Percentiles rank a stretch among this genome's conserved stretches.
phyloP scores from a whole-genome alignment of 2,888 invertebrate species.

The Caenorhabditis doughertyi region DNA sequence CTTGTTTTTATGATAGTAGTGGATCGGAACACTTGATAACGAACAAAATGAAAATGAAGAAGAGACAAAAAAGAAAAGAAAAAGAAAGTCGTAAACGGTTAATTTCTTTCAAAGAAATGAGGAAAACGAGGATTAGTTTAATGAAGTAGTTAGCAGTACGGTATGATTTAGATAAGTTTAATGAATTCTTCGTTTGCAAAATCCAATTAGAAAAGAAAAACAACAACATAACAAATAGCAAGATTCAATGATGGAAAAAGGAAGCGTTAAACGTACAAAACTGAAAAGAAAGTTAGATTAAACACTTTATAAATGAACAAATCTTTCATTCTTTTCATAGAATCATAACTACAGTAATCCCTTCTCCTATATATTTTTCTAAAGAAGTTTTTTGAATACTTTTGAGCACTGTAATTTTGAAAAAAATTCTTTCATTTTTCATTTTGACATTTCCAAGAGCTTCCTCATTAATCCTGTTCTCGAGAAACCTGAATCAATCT shows the following conservation, averaged over 20 bases:
- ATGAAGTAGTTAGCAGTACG: constrained; percentile 15
- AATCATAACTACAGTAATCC: too few relatives aligned
- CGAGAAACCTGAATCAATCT: constrained; percentile 12
- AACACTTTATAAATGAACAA: too few relatives aligned
- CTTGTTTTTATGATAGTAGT: constrained; percentile 53
- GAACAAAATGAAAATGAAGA: constrained; percentile 20
- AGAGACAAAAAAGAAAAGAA: constrained; percentile 3
- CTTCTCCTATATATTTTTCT: too few relatives aligned
- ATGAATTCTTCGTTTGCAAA: constrained; percentile 8
- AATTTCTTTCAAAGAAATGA: neutral
- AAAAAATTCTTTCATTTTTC: neutral
- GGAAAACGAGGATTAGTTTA: constrained; percentile 20
- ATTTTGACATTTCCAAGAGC: constrained; percentile 7
- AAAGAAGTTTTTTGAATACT: too few relatives aligned
- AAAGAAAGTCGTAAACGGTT: constrained; percentile 44
- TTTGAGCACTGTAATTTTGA: too few relatives aligned
- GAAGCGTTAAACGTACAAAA: too few relatives aligned
- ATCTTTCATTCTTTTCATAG: too few relatives aligned
- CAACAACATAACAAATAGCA: too few relatives aligned
- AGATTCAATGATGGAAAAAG: too few relatives aligned
- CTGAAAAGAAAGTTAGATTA: too few relatives aligned
- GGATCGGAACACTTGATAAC: constrained; percentile 57
- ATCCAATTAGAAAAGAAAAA: constrained; percentile 7
- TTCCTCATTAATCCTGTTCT: constrained; percentile 17
- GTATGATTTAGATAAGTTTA: constrained; percentile 20